Percentiles rank a stretch among this genome's conserved stretches.
Conservation (phyloP, 2,888 invertebrate species). For the Anodontia alba region DNA sequence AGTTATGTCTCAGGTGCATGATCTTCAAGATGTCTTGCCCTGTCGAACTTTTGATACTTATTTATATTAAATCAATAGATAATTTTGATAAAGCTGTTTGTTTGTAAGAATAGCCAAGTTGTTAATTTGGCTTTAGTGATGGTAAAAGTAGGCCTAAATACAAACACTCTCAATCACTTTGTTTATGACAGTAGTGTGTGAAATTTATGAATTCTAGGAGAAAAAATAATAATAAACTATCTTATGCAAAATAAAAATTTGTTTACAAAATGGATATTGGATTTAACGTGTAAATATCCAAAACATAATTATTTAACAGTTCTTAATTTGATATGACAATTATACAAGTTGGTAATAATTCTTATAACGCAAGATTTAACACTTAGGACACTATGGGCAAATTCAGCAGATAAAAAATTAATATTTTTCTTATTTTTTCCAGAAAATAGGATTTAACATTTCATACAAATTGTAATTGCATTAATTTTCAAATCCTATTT, state of each 20-base stretch:
- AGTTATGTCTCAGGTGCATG: too few relatives aligned
- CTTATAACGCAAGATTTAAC: too few relatives aligned
- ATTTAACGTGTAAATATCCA: not conserved
- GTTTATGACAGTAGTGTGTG: not conserved
- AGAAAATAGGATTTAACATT: too few relatives aligned
- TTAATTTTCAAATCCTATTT: too few relatives aligned
- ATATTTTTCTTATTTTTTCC: too few relatives aligned
- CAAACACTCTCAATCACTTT: not conserved
- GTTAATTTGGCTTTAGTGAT: not conserved
- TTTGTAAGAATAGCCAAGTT: not conserved
- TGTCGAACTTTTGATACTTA: not conserved
- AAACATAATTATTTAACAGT: too few relatives aligned
- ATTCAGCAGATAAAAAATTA: too few relatives aligned
- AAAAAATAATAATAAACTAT: not conserved
- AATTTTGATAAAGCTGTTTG: slow-evolving; percentile 14
- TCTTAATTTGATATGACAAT: too few relatives aligned
- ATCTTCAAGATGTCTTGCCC: too few relatives aligned
- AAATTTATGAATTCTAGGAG: not conserved
- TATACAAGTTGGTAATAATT: too few relatives aligned
- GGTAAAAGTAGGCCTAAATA: not conserved
- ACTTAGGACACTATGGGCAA: too few relatives aligned
- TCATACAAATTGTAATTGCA: too few relatives aligned
- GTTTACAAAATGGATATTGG: not conserved
- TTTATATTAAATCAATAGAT: slow-evolving; percentile 3
- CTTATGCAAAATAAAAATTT: not conserved